Evolutionary conservation across 1,140 invertebrate species (phyloP), one percentile per base, ranked within the genome.

Genomic region (Macrobrachium rosenbergii): DNA sequence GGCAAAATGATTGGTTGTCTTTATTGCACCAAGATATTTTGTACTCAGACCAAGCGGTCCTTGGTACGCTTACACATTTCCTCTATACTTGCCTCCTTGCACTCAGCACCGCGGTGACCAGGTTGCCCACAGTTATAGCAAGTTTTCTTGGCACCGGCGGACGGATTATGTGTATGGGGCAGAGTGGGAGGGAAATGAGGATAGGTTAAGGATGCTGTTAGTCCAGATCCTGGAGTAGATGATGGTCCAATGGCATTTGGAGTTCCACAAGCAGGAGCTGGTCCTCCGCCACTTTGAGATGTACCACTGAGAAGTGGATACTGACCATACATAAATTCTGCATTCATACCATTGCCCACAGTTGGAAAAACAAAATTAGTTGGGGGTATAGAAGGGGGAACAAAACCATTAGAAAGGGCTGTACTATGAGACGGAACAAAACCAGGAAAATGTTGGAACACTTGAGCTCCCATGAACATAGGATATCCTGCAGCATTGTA

Each of bases 81-180:
- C 67, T 89, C 89, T 85, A 88, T 88, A 63, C 83, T 88, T 75
- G 89, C 86, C 77, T 89, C 89, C 69, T 87, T 89, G 79, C 89
- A 89, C 87, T 89, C 89, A 75, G 89, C 76, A 82, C 89, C 89
- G 21, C 83, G 86, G 60, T 89, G 89, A 43, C 89, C 89, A 37
- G 86, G 72, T 67, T 89, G 64, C 63, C 89, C 89, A 86, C 89
- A 89, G 83, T 89, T 89, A 80, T 88, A 89, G 75, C 89, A 89
- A 69, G 89, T 69, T 45, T 89, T 89, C 82, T 89, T 89, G 82
- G 72, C 83, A 73, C 81, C 82, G 60, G 89, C 79, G 83, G 89
- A 83, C 64, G 89, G 82, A 76, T 75, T 78, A 37, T 82, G 78
- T 23, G 87, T 82, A 59, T 69, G 85, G 79, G 77, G 82, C 62